Percentiles rank a stretch among this genome's conserved stretches.
phyloP scores from a whole-genome alignment of 2,888 invertebrate species.

The Cheilosia variabilis region DNA sequence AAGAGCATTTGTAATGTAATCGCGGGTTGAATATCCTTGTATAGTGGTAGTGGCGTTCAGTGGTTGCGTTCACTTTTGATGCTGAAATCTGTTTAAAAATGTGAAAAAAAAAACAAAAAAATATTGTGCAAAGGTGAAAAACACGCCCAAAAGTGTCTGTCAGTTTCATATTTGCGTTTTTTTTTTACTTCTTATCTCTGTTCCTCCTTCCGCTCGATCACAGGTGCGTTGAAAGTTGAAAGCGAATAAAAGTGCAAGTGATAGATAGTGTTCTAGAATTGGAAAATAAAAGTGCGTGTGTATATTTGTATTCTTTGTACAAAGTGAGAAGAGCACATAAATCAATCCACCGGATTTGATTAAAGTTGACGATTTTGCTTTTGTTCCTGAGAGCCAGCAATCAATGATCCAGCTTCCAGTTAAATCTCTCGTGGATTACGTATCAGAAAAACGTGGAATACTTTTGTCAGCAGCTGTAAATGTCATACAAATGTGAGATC shows the following conservation, averaged over 20 bases:
- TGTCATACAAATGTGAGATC: slow-evolving; percentile 59
- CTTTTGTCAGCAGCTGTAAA: slow-evolving; percentile 69
- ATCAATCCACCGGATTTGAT: slow-evolving; percentile 13
- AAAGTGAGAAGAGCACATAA: background rate
- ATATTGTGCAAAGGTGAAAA: slow-evolving; percentile 19
- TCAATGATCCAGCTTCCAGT: slow-evolving; percentile 19
- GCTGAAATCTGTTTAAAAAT: slow-evolving; percentile 2
- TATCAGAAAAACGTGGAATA: slow-evolving; percentile 24
- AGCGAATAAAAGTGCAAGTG: slow-evolving; percentile 62
- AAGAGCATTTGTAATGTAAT: slow-evolving; percentile 56
- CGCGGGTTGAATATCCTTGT: slow-evolving; percentile 22
- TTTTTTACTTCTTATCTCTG: slow-evolving; percentile 40
- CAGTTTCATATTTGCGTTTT: background rate
- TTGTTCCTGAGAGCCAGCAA: background rate
- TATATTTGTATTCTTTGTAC: background rate
- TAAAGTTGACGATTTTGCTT: background rate
- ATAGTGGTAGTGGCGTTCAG: slow-evolving; percentile 29
- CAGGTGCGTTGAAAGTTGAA: slow-evolving; percentile 9
- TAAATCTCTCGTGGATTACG: slow-evolving; percentile 38
- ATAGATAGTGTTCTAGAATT: background rate
- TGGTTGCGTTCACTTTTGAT: slow-evolving; percentile 21
- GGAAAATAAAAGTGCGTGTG: background rate
- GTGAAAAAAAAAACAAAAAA: slow-evolving; percentile 23
- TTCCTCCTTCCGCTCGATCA: slow-evolving; percentile 16
- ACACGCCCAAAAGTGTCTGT: slow-evolving; percentile 52